These are phyloP conservation scores for Lagodon rhomboides DNA, from an alignment of 2,797 vertebrate genomes.

Conservation along the genomic window DNA sequence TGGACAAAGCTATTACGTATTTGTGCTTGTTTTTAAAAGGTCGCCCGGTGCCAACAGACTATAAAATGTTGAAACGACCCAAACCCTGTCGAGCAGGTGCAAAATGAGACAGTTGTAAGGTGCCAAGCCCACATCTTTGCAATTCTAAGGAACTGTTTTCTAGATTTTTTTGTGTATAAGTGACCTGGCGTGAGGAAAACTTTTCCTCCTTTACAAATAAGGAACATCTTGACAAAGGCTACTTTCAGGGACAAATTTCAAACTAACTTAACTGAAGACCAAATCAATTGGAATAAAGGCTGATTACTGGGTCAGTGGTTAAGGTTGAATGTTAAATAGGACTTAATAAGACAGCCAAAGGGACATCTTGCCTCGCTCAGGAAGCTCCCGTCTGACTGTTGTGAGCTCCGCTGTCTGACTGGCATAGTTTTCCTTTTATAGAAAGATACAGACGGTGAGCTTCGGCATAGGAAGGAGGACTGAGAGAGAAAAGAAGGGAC, in stretches of 20 bases:
- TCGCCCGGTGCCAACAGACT: background rate
- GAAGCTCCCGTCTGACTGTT: constrained; percentile 25
- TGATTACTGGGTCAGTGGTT: too few relatives aligned
- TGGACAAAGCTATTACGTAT: too few relatives aligned
- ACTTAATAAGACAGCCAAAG: constrained; percentile 33
- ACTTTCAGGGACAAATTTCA: too few relatives aligned
- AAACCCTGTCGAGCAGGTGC: background rate
- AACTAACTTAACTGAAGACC: too few relatives aligned
- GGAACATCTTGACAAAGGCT: constrained; percentile 23
- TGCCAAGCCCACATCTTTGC: background rate
- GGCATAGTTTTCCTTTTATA: constrained; percentile 85
- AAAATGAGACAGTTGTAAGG: background rate
- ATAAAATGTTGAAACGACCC: background rate
- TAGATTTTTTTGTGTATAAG: constrained; percentile 8
- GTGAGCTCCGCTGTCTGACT: constrained; percentile 45
- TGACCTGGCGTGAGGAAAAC: constrained; percentile 32
- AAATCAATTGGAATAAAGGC: too few relatives aligned
- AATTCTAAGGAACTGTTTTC: background rate
- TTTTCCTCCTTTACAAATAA: constrained; percentile 36
- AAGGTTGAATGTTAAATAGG: constrained; percentile 25
- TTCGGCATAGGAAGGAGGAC: constrained; percentile 18
- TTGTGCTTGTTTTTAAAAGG: too few relatives aligned
- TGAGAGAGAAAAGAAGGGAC: background rate
- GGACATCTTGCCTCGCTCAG: constrained; percentile 29
- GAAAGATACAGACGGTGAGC: constrained; percentile 59